Evolutionary conservation across 2,797 vertebrate species (phyloP).

Genomic region (Argya squamiceps): DNA sequence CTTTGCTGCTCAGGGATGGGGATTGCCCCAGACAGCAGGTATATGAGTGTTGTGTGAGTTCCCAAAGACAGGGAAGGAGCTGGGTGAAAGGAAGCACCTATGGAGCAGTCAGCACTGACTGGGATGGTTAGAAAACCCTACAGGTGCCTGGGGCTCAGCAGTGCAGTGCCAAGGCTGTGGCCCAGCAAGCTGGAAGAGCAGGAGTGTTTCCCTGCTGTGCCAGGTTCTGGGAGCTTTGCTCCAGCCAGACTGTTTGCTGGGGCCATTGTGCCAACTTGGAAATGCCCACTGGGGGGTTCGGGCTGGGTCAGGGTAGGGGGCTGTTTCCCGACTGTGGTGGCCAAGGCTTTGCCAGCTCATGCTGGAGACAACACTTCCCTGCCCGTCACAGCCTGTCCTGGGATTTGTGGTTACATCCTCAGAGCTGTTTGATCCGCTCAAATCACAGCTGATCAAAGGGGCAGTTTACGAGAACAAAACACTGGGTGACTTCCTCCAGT

Average conservation of each 20-base stretch:
- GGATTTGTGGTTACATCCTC: constrained; percentile 15
- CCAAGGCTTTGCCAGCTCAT: background rate
- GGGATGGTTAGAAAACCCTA: background rate
- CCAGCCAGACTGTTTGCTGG: background rate
- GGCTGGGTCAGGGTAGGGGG: background rate
- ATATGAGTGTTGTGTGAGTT: background rate
- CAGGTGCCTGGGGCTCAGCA: rapidly evolving
- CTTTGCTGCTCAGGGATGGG: background rate
- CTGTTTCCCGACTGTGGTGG: background rate
- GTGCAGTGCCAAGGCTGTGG: rapidly evolving
- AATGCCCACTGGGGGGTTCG: background rate
- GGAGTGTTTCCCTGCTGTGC: background rate
- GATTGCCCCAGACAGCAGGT: background rate
- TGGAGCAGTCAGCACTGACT: background rate
- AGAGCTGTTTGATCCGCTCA: constrained; percentile 26
- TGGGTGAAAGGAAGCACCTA: background rate
- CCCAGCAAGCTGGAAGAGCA: rapidly evolving
- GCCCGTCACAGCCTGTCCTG: background rate
- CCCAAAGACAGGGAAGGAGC: background rate
- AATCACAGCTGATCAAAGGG: constrained; percentile 49
- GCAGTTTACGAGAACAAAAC: constrained; percentile 43
- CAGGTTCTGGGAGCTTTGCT: background rate
- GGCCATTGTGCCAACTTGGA: background rate
- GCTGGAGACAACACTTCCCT: constrained; percentile 9
- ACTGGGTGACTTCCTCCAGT: constrained; percentile 46